Conservation (phyloP, 2,888 invertebrate genomes). For the Sicus ferrugineus region DNA sequence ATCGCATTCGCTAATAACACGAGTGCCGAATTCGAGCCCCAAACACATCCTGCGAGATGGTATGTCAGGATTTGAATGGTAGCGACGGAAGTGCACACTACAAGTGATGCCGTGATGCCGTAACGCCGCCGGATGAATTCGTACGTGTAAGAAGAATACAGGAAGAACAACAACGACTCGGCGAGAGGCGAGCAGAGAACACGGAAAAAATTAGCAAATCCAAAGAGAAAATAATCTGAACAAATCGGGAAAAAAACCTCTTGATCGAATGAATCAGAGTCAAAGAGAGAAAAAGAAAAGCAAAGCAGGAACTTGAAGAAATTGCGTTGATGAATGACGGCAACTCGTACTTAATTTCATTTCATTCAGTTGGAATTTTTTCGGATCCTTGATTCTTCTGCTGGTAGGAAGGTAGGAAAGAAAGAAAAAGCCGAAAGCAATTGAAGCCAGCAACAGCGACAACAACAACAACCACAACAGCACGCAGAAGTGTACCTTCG, state of each 20-base stretch:
- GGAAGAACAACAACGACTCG: not conserved
- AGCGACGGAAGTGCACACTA: slow-evolving; percentile 23
- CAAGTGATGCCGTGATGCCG: slow-evolving; percentile 22
- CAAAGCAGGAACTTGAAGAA: slow-evolving; percentile 25
- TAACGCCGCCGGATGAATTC: slow-evolving; percentile 23
- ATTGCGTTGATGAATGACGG: slow-evolving; percentile 26
- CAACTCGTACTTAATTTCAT: slow-evolving; percentile 27
- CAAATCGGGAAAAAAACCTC: not conserved
- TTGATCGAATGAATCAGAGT: not conserved
- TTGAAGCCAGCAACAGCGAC: slow-evolving; percentile 26
- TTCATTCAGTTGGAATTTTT: slow-evolving; percentile 10
- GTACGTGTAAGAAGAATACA: not conserved
- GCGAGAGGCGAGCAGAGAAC: not conserved
- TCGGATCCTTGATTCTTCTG: not conserved
- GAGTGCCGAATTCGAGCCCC: not conserved
- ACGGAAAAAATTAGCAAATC: not conserved
- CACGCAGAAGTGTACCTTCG: slow-evolving; percentile 8
- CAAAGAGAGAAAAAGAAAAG: not conserved
- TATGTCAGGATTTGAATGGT: slow-evolving; percentile 17
- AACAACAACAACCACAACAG: slow-evolving; percentile 13
- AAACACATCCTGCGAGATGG: slow-evolving; percentile 13
- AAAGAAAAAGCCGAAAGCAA: slow-evolving; percentile 11
- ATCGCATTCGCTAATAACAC: not conserved
- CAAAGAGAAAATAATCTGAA: not conserved
- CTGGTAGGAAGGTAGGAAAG: not conserved